These are phyloP conservation scores for Steinernema feltiae DNA, from an alignment of 1,140 invertebrate species.

Conservation along the genomic window DNA sequence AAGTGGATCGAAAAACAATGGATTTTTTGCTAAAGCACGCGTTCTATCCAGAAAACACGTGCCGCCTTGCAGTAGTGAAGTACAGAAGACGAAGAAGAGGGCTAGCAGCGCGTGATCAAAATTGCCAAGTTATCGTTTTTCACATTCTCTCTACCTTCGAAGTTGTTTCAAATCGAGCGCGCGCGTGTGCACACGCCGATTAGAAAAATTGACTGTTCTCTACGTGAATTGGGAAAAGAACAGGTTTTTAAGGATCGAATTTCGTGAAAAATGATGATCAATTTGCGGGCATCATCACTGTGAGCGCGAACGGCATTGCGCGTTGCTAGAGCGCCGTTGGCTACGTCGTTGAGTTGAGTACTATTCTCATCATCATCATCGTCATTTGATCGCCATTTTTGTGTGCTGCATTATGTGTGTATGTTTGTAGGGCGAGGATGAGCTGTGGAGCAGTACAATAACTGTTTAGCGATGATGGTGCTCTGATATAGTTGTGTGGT, in stretches of 20 bases:
- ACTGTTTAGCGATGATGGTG: background rate
- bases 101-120: too few species aligned
- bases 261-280: slow-evolving; percentile 14
- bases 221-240: slow-evolving; percentile 13
- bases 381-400: background rate
- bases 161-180: slow-evolving; percentile 9
- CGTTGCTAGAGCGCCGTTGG: too few species aligned
- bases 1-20: background rate
- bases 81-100: too few species aligned
- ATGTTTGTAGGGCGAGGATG: background rate
- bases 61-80: too few species aligned
- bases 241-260: slow-evolving; percentile 14
- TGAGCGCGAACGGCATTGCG: background rate
- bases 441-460: background rate
- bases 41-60: too few species aligned
- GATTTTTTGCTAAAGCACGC: too few species aligned
- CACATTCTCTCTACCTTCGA: too few species aligned
- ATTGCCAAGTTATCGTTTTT: background rate
- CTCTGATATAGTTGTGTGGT: background rate
- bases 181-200: slow-evolving; percentile 14
- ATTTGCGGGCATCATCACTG: slow-evolving; percentile 5
- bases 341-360: too few species aligned
- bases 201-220: slow-evolving; percentile 13
- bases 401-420: background rate
- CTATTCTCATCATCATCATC: too few species aligned